Evolutionary conservation across 2,797 vertebrate genomes (phyloP), one percentile per base, ranked within the genome.

Genomic region (Ptychadena robeensis): DNA sequence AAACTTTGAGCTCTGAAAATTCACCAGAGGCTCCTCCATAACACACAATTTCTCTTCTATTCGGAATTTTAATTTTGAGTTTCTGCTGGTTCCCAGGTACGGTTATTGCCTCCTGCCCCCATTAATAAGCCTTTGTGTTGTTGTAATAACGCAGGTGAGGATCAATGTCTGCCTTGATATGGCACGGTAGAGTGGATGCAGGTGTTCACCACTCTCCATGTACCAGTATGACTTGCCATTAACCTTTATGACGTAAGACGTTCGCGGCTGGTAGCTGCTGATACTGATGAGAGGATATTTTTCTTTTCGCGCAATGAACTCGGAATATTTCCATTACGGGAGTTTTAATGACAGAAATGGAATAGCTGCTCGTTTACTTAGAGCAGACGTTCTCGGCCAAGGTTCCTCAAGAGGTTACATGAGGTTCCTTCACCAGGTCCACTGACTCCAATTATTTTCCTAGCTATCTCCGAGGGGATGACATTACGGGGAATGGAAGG

Each of bases 121-220:
- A 31, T 44, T 18, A 30, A 63, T 38, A 64, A 15, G 73, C 61
- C 38, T n/a, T 18, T 3, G 31, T 65, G 61, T 77, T 66, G 32
- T 15, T 65, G 18, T 31, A 65, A 40, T n/a, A 34, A n/a, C 25
- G 27, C 74, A 77, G 74, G 74, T 77, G 74, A 63, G 44, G 22
- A 31, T 31, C 12, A 57, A 5, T 48, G 48, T 14, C 14, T 59
- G 22, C 15, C n/a, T 35, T 57, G 28, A 61, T 30, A 38, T 38
- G 6, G 25, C 44, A 53, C 44, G 44, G 44, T 37, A 59, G 10
- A 66, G 34, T 28, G n/a, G 18, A 28, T 31, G 18, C 74, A 77
- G 61, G 74, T 77, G 74, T 48, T 30, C 37, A 14, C 63, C 61
- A 6, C 31, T 18, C 61, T 31, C 31, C 3, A 48, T 30, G 59